phyloP scores from a whole-genome alignment of 37 sponge, comb jelly and placozoan genomes.

The Halisarca cf. caerulea region DNA sequence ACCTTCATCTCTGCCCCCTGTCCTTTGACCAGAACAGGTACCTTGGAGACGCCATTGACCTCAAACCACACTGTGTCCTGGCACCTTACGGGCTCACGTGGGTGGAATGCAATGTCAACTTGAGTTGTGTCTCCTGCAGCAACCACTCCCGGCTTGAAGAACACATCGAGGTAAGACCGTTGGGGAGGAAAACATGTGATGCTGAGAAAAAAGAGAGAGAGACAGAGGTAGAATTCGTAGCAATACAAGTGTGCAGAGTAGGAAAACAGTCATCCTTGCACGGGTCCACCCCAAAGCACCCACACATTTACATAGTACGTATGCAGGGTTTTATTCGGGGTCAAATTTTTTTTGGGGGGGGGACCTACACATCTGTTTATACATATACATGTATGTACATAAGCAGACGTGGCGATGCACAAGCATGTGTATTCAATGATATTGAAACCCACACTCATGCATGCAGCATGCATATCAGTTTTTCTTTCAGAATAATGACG shows the following conservation, averaged over 20 bases:
- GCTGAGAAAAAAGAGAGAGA: constrained; percentile 20
- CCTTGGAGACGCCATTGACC: constrained; percentile 77
- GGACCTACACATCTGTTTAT: too few relatives aligned
- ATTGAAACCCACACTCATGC: too few relatives aligned
- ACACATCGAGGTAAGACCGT: constrained; percentile 62
- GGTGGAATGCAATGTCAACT: constrained; percentile 69
- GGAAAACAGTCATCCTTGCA: neutral
- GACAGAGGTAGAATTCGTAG: neutral
- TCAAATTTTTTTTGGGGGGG: too few relatives aligned
- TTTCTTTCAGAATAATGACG: too few relatives aligned
- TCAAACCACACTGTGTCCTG: constrained; percentile 78
- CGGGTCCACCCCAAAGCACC: neutral
- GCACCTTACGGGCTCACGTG: constrained; percentile 63
- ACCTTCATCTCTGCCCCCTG: constrained; percentile 89
- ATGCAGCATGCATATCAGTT: too few relatives aligned
- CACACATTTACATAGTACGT: neutral
- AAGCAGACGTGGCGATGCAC: too few relatives aligned
- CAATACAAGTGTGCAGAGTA: neutral
- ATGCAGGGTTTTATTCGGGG: too few relatives aligned
- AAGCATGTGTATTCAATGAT: too few relatives aligned
- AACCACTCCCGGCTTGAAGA: constrained; percentile 66
- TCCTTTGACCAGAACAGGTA: constrained; percentile 67
- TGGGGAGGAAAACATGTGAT: constrained; percentile 67
- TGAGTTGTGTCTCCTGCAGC: constrained; percentile 58
- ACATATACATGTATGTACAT: too few relatives aligned